Evolutionary conservation across 2,113 vertebrate genomes (phyloP), one percentile per base, ranked within the genome.

Genomic region (Polyodon spathula): DNA sequence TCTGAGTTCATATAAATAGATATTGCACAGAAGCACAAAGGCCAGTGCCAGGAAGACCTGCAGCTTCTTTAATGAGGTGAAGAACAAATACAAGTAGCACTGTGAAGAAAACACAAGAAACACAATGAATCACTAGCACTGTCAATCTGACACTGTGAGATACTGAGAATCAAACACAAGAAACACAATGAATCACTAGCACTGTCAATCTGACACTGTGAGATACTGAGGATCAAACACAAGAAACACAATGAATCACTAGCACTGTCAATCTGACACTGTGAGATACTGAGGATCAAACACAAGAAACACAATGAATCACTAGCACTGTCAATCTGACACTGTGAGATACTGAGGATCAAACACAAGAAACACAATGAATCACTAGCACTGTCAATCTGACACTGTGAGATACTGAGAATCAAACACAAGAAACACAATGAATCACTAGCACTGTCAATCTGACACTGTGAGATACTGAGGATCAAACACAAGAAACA

Each of bases 41-140:
- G 72, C 71, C 44, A 95, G 69, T 64, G 92, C 76, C 16, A 75
- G 54, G 57, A 86, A 78, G 0, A 88, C 81, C 78, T 93, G 95
- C 55, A 66, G 9, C 38, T 78, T 92, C 82, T 92, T 90, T 14
- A 73, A 66, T 0, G 89, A 87, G 7, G 88, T 86, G 71, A 93
- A 87, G 85, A 96, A 93, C 71, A 98, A 84, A 78, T 96, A 97
- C 68, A 98, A 68, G 62, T 95, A 89, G 76, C 95, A 97, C 95
- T 98, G 76, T 1, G 73, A 77, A 0, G 67, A 61, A n/a, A n/a
- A n/a, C n/a, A n/a, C n/a, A 66, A 43, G 60, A 4, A 57, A 1
- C 15, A 37, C 0, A 1, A 71, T 4, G 68, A 57, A 6, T 10
- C 11, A 27, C 55, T 0, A 8, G 2, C 0, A 0, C 2, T 0